Conservation (phyloP, 2,888 invertebrate genomes). For the Tetanocera ferruginea region DNA sequence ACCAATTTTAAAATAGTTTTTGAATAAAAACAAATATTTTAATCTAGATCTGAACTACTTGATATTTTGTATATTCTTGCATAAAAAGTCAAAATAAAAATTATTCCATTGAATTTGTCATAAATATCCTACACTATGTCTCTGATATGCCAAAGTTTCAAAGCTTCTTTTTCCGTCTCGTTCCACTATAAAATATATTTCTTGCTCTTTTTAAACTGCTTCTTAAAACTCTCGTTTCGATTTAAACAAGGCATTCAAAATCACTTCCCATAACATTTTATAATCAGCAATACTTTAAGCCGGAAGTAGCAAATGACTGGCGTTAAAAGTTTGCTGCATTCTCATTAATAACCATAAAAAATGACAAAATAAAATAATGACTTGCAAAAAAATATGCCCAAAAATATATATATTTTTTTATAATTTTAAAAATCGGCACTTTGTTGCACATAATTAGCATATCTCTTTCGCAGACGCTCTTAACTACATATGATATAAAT, state of each 20-base stretch:
- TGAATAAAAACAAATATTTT: no score
- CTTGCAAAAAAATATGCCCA: conserved; percentile 61
- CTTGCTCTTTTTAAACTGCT: no score
- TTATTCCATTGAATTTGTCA: no score
- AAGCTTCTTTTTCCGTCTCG: no score
- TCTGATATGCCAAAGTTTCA: no score
- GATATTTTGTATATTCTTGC: no score
- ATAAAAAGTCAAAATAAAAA: no score
- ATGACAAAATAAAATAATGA: conserved; percentile 54
- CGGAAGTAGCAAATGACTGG: conserved; percentile 66
- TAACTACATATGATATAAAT: conserved; percentile 21
- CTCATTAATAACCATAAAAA: not conserved
- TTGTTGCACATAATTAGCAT: conserved; percentile 17
- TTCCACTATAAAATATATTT: no score
- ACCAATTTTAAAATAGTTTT: no score
- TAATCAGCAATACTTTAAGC: conserved; percentile 44
- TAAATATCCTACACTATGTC: no score
- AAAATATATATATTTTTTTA: conserved; percentile 51
- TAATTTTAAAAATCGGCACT: not conserved
- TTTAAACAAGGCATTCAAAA: conserved; percentile 24
- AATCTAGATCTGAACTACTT: no score
- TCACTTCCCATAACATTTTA: conserved; percentile 51
- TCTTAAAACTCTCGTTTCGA: no score
- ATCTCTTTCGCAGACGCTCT: not conserved
- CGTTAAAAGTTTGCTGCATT: conserved; percentile 56